A percentile compares a stretch with the other conserved stretches of the same genome.
These are phyloP conservation scores for Leptopilina myrica DNA, from an alignment of 2,888 invertebrate genomes.

Conservation along the genomic window DNA sequence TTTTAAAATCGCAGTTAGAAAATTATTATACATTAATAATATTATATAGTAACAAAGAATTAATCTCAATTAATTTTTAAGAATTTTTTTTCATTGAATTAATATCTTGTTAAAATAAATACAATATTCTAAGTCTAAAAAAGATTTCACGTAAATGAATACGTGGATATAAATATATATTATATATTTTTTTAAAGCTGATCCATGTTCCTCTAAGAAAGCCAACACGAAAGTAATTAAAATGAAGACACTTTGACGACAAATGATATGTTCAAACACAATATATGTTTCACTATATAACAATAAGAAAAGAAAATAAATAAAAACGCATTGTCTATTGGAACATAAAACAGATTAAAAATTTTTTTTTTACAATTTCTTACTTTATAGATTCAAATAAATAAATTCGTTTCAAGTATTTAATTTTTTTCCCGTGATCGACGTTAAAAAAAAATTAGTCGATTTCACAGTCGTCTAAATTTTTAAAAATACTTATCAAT, in stretches of 20 bases:
- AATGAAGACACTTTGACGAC: not conserved
- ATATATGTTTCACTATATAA: not conserved
- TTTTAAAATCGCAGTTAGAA: not conserved
- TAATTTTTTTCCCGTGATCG: not conserved
- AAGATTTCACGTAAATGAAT: slow-evolving; percentile 12
- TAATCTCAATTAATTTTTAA: not conserved
- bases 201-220: slow-evolving; percentile 28
- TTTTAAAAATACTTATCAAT: not conserved
- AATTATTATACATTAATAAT: not conserved
- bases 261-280: slow-evolving; percentile 20
- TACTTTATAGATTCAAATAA: slow-evolving; percentile 8
- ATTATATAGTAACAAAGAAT: slow-evolving; percentile 2
- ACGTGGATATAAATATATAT: slow-evolving; percentile 23
- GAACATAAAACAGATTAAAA: slow-evolving; percentile 25
- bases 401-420: slow-evolving; percentile 21
- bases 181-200: slow-evolving; percentile 23
- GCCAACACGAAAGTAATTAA: not conserved
- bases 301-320: not conserved
- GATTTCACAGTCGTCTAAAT: slow-evolving; percentile 10
- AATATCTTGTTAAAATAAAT: slow-evolving; percentile 23
- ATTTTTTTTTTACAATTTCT: not conserved
- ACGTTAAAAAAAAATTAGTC: not conserved
- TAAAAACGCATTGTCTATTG: slow-evolving; percentile 2
- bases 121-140: slow-evolving; percentile 11
- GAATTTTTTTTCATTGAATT: not conserved